These are phyloP conservation scores for Microdon myrmicae DNA, from an alignment of 2,888 invertebrate species.

Conservation along the genomic window DNA sequence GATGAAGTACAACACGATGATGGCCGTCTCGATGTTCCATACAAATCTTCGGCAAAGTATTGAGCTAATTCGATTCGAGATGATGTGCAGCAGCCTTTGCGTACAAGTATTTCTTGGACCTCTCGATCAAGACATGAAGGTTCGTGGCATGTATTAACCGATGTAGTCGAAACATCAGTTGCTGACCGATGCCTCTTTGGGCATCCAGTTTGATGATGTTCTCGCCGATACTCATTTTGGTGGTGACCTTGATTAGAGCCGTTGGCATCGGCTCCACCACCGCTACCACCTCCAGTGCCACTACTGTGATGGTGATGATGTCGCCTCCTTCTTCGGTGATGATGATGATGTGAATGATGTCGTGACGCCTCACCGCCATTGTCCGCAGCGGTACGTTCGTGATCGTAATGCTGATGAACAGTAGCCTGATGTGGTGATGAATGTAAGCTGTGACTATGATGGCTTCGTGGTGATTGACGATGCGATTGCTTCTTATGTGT, in stretches of 20 bases:
- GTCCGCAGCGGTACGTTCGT: constrained; percentile 37
- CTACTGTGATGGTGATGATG: constrained; percentile 57
- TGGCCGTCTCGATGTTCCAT: constrained; percentile 62
- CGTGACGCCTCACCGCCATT: constrained; percentile 40
- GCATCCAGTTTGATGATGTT: constrained; percentile 55
- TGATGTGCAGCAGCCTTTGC: constrained; percentile 59
- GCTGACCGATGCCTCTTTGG: constrained; percentile 64
- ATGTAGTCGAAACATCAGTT: constrained; percentile 63
- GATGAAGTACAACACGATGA: constrained; percentile 67
- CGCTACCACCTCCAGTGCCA: constrained; percentile 29
- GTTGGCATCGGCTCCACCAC: constrained; percentile 55
- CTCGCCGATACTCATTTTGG: constrained; percentile 52
- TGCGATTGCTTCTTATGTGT: constrained; percentile 57
- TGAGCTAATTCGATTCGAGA: constrained; percentile 66
- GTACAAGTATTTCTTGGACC: constrained; percentile 64
- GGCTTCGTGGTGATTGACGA: constrained; percentile 61
- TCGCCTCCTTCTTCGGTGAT: constrained; percentile 48
- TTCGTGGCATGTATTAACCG: constrained; percentile 63
- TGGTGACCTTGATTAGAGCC: constrained; percentile 56
- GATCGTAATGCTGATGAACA: constrained; percentile 54
- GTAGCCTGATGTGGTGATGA: constrained; percentile 55
- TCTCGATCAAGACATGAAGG: constrained; percentile 62
- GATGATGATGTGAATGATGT: constrained; percentile 46
- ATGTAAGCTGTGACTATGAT: constrained; percentile 59
- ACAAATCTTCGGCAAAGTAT: constrained; percentile 65